Evolutionary conservation across 2,797 vertebrate genomes (phyloP), one percentile per base, ranked within the genome.

Genomic region (Neopelma chrysocephalum): DNA sequence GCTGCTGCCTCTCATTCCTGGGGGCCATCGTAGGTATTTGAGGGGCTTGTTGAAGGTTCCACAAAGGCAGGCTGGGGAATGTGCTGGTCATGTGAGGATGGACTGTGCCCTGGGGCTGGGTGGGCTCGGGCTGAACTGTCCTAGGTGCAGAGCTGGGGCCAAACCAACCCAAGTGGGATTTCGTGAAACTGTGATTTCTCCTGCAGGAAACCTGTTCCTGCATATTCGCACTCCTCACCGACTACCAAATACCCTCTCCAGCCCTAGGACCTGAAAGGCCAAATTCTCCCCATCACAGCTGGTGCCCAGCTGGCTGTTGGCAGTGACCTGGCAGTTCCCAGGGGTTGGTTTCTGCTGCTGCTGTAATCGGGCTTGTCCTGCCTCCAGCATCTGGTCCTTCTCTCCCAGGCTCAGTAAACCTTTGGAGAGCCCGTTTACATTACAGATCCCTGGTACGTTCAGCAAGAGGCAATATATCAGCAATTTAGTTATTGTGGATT

Each of bases 371-470:
- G 36, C 40, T 65, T 66, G 78, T 89, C 48, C 85, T 73, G 85
- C 54, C 75, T 89, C 47, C 95, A 90, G 91, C 97, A 97, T 97
- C 97, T 97, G 97, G 95, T 91, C 95, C 83, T 88, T 95, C 96
- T 96, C 96, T 68, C 58, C 64, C 53, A 5, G 82, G 45, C 90
- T 91, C 61, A 50, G 93, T 96, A 93, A 97, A 94, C 90, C 96
- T 95, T 89, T 21, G 53, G 96, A 96, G 95, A 96, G 92, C 86
- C 89, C 78, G 95, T 96, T 91, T 96, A 96, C 96, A 90, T 97
- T 90, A 91, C n/a, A 14, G 68, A 91, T 82, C 90, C 82, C 80
- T n/a, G 71, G 90, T 92, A 88, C 70, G 34, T 75, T 48, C 68
- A 86, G 93, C 68, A 40, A 95, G 83, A 95, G 94, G 95, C 92